Conservation (phyloP, 1,140 invertebrate genomes). For the Anagrus nilaparvatae region DNA sequence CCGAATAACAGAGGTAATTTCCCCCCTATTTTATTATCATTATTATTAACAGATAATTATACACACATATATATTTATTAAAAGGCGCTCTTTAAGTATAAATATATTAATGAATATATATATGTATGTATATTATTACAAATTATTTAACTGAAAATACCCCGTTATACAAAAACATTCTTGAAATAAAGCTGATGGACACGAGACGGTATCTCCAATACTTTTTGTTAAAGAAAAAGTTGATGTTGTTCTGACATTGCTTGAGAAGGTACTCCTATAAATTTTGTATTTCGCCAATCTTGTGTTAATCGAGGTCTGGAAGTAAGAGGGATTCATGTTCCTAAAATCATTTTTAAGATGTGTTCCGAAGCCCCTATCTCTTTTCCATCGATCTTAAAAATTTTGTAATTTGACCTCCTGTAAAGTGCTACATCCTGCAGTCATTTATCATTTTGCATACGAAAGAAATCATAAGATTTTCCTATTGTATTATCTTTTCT, state of each 20-base stretch:
- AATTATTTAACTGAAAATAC: no score
- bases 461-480: constrained; percentile 16
- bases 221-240: constrained; percentile 10
- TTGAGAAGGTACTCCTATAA: constrained; percentile 15
- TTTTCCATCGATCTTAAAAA: constrained; percentile 18
- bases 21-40: no score
- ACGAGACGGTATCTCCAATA: constrained; percentile 15
- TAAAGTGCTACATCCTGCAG: constrained; percentile 5
- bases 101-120: no score
- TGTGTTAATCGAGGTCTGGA: constrained; percentile 18
- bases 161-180: constrained; percentile 26
- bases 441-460: constrained; percentile 8
- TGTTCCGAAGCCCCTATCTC: constrained; percentile 14
- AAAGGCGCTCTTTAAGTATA: no score
- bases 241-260: constrained; percentile 19
- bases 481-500: constrained; percentile 7
- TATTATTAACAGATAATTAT: no score
- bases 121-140: no score
- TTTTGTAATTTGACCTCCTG: constrained; percentile 17
- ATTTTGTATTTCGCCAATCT: constrained; percentile 14
- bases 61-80: no score
- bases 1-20: no score
- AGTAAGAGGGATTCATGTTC: constrained; percentile 21
- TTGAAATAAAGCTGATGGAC: constrained; percentile 24
- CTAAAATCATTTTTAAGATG: constrained; percentile 21